Percentiles rank a stretch among this genome's conserved stretches.
These are phyloP conservation scores for Chaitophorus viminalis DNA, from an alignment of 2,888 invertebrate species.

Conservation along the genomic window DNA sequence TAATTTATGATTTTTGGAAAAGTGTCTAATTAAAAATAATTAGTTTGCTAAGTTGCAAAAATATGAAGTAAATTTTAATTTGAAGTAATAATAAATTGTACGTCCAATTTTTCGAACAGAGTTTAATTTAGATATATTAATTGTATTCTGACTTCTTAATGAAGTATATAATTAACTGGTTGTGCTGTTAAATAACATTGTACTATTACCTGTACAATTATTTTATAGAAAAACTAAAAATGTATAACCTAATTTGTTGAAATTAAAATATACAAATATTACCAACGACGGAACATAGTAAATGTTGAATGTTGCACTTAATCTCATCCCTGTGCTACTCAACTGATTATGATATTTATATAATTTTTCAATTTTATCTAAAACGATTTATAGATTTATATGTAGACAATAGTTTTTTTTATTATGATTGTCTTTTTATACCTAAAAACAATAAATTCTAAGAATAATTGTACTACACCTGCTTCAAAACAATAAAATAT, in stretches of 20 bases:
- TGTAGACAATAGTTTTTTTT: too few relatives aligned
- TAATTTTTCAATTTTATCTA: background rate
- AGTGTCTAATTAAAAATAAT: too few relatives aligned
- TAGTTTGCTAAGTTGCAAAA: background rate
- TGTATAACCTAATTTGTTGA: background rate
- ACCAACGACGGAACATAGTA: background rate
- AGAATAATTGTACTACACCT: background rate
- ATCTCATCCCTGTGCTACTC: background rate
- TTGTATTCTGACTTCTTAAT: background rate
- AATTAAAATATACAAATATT: background rate
- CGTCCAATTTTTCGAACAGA: too few relatives aligned
- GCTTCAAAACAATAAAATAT: background rate
- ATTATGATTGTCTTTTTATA: background rate
- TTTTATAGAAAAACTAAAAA: background rate
- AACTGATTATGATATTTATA: background rate
- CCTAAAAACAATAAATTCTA: background rate
- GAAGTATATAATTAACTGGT: background rate
- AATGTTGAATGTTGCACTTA: too few relatives aligned
- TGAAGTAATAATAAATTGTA: background rate
- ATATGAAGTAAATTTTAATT: background rate
- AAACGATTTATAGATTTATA: background rate
- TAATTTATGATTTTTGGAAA: too few relatives aligned
- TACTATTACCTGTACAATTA: background rate
- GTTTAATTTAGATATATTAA: too few relatives aligned
- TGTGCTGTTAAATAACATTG: background rate